Evolutionary conservation across 2,113 vertebrate genomes (phyloP).

Genomic region (Prunella fulvescens): DNA sequence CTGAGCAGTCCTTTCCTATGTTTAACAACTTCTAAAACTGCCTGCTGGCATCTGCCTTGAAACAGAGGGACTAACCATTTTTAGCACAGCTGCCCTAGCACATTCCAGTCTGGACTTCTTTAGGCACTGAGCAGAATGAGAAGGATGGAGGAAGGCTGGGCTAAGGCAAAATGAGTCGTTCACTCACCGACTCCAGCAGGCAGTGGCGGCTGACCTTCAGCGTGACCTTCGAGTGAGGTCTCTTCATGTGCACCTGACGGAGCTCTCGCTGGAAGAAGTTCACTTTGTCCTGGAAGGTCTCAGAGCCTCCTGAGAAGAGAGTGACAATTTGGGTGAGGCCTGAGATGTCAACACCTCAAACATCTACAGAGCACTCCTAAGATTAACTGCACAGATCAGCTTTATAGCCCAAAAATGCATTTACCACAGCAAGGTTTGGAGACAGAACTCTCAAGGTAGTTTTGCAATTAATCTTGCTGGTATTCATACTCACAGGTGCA

Average conservation of each 20-base stretch:
- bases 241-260: slow-evolving; percentile 91
- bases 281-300: slow-evolving; percentile 98
- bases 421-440: not conserved
- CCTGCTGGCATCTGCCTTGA: not conserved
- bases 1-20: not conserved
- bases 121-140: not conserved
- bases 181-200: slow-evolving; percentile 89
- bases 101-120: not conserved
- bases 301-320: slow-evolving; percentile 86
- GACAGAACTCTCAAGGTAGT: not conserved
- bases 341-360: not conserved
- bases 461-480: not conserved
- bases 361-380: not conserved
- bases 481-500: not conserved
- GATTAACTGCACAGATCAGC: not conserved
- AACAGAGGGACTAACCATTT: not conserved
- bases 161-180: not conserved
- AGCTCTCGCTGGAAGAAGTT: slow-evolving; percentile 97
- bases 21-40: not conserved
- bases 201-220: slow-evolving; percentile 89
- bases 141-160: not conserved
- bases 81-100: not conserved
- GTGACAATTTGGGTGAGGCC: not conserved
- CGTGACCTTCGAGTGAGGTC: slow-evolving; percentile 91
- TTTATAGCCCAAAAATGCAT: not conserved